These are phyloP conservation scores for Eudyptes chrysolophus DNA, from an alignment of 2,113 vertebrate genomes.

Conservation along the genomic window DNA sequence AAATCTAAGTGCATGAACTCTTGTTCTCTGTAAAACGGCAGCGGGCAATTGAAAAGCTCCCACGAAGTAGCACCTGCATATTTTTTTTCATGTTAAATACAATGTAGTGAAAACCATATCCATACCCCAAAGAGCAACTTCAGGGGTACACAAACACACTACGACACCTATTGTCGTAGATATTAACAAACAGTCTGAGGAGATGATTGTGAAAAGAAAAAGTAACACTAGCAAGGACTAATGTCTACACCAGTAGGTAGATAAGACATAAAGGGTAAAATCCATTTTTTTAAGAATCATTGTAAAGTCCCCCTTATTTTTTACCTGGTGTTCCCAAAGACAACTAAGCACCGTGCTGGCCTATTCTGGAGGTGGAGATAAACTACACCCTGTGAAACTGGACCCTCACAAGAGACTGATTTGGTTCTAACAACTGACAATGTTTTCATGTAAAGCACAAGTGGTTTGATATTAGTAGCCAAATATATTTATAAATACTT, in stretches of 20 bases:
- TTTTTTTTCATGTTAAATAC: not conserved
- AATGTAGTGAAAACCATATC: not conserved
- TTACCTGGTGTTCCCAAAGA: not conserved
- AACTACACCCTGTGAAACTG: not conserved
- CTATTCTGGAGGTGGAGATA: not conserved
- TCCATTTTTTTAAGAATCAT: accelerated
- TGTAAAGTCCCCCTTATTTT: not conserved
- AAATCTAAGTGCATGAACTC: not conserved
- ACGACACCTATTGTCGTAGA: accelerated
- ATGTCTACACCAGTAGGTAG: not conserved
- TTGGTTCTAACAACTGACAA: not conserved
- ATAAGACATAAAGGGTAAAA: not conserved
- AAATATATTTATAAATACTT: not conserved
- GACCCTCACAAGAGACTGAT: not conserved
- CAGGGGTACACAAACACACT: not conserved
- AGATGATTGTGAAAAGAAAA: not conserved
- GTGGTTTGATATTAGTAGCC: not conserved
- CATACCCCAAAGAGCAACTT: not conserved
- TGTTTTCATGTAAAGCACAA: not conserved
- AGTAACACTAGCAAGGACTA: not conserved
- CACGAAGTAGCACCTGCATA: not conserved
- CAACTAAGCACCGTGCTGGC: accelerated
- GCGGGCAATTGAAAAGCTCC: not conserved
- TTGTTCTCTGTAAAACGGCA: not conserved
- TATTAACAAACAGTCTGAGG: not conserved